Conservation (phyloP, 1,140 invertebrate species). For the Bombus confusus region DNA sequence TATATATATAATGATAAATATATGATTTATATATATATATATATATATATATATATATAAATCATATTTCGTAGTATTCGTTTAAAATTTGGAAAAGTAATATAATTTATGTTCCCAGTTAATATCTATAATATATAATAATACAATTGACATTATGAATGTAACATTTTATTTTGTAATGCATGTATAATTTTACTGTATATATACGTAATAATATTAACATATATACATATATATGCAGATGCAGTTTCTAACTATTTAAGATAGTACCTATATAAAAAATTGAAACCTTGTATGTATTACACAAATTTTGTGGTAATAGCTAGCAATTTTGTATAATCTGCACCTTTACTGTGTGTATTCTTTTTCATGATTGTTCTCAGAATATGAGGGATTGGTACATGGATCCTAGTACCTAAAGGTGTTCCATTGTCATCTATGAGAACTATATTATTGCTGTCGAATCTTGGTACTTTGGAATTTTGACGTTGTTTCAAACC, state of each 20-base stretch:
- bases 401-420: constrained; percentile 95
- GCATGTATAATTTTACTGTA: too few relatives aligned
- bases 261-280: background rate
- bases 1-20: too few relatives aligned
- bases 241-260: background rate
- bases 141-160: background rate
- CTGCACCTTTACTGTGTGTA: constrained; percentile 91
- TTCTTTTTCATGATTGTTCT: constrained; percentile 93
- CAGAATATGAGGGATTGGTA: constrained; percentile 96
- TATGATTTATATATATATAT: too few relatives aligned
- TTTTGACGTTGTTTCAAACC: constrained; percentile 94
- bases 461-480: constrained; percentile 94
- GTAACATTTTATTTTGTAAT: background rate
- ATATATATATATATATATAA: too few relatives aligned
- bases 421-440: constrained; percentile 97
- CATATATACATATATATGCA: background rate
- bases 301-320: constrained; percentile 97
- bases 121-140: background rate
- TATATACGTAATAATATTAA: background rate
- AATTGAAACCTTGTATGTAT: background rate
- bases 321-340: constrained; percentile 97
- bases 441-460: constrained; percentile 98
- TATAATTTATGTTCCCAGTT: background rate
- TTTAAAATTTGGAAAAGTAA: background rate
- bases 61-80: too few relatives aligned